Percentiles rank a stretch among this genome's conserved stretches.
phyloP scores from a whole-genome alignment of 2,113 vertebrate genomes.

The Oncorhynchus masou region DNA sequence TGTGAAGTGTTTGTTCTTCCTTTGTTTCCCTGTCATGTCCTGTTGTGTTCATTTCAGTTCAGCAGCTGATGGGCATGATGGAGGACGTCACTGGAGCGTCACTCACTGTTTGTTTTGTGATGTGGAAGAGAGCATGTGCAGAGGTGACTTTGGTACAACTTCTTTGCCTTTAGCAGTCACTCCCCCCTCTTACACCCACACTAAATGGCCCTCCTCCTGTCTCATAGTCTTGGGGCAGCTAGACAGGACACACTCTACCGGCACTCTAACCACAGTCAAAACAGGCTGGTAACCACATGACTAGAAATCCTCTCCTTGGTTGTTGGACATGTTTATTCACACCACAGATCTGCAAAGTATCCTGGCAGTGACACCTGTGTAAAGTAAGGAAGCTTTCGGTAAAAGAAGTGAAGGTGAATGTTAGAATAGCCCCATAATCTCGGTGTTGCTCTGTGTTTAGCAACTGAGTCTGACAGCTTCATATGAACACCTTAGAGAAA shows the following conservation, averaged over 20 bases:
- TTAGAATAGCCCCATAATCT: neutral
- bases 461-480: too few species aligned
- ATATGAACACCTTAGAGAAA: too few species aligned
- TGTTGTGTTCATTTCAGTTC: too few species aligned
- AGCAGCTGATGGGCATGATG: constrained; percentile 33
- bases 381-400: neutral
- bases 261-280: neutral
- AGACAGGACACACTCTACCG: constrained; percentile 16
- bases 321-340: too few species aligned
- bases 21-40: too few species aligned
- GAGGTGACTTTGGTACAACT: constrained; percentile 46
- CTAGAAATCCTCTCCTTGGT: too few species aligned
- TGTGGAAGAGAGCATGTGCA: constrained; percentile 40
- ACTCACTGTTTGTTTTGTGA: constrained; percentile 49
- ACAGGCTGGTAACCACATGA: too few species aligned
- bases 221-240: neutral
- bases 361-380: neutral
- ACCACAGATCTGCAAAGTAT: too few species aligned
- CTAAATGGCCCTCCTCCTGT: constrained; percentile 2
- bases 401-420: neutral
- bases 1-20: too few species aligned
- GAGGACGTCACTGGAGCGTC: constrained; percentile 26
- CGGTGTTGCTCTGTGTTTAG: neutral
- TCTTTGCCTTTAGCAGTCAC: constrained; percentile 25
- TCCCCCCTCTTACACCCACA: neutral